Evolutionary conservation across 2,113 vertebrate species (phyloP).

Genomic region (Euleptes europaea): DNA sequence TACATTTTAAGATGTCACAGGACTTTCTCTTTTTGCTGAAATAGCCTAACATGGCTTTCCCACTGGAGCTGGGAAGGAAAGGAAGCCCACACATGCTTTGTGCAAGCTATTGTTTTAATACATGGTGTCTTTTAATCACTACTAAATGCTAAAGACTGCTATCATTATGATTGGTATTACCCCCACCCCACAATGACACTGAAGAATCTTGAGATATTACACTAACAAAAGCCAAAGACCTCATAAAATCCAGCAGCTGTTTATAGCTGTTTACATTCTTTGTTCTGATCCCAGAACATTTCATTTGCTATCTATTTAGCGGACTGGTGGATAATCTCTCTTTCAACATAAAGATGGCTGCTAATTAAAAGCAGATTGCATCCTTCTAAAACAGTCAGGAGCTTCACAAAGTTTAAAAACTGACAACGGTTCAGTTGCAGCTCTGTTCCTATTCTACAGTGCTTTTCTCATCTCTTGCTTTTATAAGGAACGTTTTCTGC

Average conservation of each 20-base stretch:
- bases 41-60: too few relatives aligned
- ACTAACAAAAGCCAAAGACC: neutral
- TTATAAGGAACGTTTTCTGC: neutral
- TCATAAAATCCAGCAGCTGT: neutral
- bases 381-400: neutral
- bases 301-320: conserved; percentile 6
- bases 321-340: neutral
- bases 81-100: neutral
- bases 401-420: neutral
- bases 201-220: neutral
- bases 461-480: neutral
- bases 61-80: too few relatives aligned
- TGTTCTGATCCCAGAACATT: conserved; percentile 4
- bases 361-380: conserved; percentile 11
- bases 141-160: too few relatives aligned
- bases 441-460: neutral
- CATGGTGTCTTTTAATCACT: neutral
- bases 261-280: neutral
- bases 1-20: too few relatives aligned
- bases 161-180: too few relatives aligned
- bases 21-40: too few relatives aligned
- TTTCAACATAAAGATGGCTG: conserved; percentile 3
- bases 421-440: neutral
- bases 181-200: neutral
- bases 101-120: neutral